Conservation (phyloP, 2,797 vertebrate species). For the Chromis chromis region DNA sequence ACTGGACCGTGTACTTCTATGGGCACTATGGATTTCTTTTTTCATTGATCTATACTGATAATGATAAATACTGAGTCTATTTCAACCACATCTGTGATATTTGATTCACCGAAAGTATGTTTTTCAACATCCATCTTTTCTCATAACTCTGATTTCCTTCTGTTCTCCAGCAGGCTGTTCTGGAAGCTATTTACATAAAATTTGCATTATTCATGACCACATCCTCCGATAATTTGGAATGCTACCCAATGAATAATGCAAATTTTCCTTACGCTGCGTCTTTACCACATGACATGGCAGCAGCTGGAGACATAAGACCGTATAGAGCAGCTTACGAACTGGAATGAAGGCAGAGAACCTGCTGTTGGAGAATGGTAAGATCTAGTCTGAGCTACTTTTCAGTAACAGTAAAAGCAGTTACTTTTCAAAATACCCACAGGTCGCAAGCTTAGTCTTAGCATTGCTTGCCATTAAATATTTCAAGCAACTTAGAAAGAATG, state of each 20-base stretch:
- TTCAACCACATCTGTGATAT: neutral
- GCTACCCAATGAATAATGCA: slow-evolving; percentile 11
- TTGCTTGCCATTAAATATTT: too few relatives aligned
- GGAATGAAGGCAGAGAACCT: neutral
- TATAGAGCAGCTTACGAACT: neutral
- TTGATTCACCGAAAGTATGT: slow-evolving; percentile 3
- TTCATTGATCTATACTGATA: too few relatives aligned
- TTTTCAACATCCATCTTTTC: neutral
- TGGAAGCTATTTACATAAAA: slow-evolving; percentile 5
- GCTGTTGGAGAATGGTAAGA: neutral
- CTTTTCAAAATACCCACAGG: neutral
- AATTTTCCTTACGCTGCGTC: neutral
- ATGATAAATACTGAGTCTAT: too few relatives aligned
- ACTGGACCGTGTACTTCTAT: neutral
- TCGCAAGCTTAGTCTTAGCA: slow-evolving; percentile 4
- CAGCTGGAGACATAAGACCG: neutral
- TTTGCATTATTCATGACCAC: slow-evolving; percentile 2
- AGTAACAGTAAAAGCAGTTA: neutral
- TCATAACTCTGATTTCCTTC: neutral
- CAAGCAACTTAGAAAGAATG: too few relatives aligned
- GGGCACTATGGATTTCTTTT: neutral
- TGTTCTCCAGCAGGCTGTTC: neutral
- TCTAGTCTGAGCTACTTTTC: neutral
- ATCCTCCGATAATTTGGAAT: neutral
- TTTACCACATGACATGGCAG: neutral